phyloP scores from a whole-genome alignment of 2,113 vertebrate species.

The Candoia aspera region DNA sequence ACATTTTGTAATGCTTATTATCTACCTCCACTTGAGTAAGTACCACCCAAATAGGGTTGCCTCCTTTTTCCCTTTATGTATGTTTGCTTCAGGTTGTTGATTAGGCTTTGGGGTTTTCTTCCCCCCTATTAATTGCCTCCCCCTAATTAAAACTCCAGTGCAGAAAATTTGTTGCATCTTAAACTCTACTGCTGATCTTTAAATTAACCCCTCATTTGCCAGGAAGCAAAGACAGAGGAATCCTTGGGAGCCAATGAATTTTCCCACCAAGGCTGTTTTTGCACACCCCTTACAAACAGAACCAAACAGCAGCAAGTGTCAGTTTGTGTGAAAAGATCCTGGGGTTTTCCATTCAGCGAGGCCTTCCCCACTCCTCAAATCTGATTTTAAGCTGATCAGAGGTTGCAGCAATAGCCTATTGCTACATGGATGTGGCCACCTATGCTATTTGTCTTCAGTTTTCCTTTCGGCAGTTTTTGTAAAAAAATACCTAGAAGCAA shows the following conservation, averaged over 20 bases:
- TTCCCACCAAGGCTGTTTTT: background rate
- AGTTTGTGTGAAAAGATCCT: background rate
- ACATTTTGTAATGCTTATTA: background rate
- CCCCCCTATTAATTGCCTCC: background rate
- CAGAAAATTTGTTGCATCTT: background rate
- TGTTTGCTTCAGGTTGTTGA: background rate
- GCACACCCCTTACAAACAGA: background rate
- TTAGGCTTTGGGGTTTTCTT: background rate
- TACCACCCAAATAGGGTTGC: no score
- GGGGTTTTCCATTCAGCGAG: background rate
- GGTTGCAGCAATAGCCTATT: background rate
- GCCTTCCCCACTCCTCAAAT: background rate
- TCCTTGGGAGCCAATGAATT: background rate
- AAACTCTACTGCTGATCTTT: background rate
- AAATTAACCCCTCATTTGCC: background rate
- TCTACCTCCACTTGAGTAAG: background rate
- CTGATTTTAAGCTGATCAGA: background rate
- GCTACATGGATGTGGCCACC: background rate
- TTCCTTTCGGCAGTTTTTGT: background rate
- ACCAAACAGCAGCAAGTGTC: background rate
- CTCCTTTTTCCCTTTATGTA: background rate
- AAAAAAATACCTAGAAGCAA: background rate
- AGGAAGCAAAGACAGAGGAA: background rate
- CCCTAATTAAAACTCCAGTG: background rate
- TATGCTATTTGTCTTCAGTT: background rate